Base-by-base conservation (phyloP, 2,797 vertebrate genomes). In the Zenarchopterus dispar region DNA sequence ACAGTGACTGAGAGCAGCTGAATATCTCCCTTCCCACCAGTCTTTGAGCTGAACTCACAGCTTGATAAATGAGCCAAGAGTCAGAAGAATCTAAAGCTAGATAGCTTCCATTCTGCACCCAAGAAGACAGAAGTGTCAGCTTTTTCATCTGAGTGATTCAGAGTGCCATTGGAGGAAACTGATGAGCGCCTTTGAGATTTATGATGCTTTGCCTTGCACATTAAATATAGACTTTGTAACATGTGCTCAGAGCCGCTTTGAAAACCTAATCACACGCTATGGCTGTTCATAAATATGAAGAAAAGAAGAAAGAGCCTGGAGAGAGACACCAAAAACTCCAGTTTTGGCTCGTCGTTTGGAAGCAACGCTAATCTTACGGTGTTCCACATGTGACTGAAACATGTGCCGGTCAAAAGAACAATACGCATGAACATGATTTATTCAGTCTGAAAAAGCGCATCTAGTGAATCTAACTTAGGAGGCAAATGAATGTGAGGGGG, bases 201-300 rank as follows among this genome's bases (percentile, higher is more conserved):
- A 91, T 88, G 85, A 86, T 75, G 78, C 78, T 77, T 88, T 80
- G 59, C 69, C 77, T 74, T 66, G 47, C 79, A 81, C 84, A 86
- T 92, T 89, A 92, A 89, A 91, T 89, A 91, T 82, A 90, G 86
- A 90, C 84, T 89, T 89, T 89, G 80, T 81, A 88, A 86, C 84
- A 59, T 78, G 73, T 62, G 62, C 68, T 74, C 75, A 82, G 84
- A 81, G 82, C 55, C 22, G 51, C 80, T 88, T 84, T 84, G 77
- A 87, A 89, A 92, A 74, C 65, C 84, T 75, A 88, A 91, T 88
- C 79, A 77, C 71, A 62, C 50, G 39, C 73, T 47, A 73, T 77
- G 85, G 74, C 73, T 57, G 15, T 24, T 74, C 73, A 74, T 70
- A 61, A 77, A 81, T 50, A 66, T 26, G 18, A n/a, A 24, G 28